Evolutionary conservation across 2,797 vertebrate genomes (phyloP).

Genomic region (Podarcis lilfordi): DNA sequence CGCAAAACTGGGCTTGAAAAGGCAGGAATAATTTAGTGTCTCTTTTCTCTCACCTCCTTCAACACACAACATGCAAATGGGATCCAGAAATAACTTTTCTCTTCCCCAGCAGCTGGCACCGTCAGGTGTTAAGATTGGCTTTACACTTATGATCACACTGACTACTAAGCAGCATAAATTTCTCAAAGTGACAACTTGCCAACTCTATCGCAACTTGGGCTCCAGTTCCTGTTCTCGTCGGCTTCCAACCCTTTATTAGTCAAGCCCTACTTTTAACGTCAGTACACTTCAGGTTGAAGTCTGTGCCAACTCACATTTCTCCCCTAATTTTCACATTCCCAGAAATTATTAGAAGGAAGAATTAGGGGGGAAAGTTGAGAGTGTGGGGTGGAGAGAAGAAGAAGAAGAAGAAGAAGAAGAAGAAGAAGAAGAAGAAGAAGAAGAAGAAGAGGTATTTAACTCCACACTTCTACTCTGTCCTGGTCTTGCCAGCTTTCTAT

Average conservation of each 20-base stretch:
- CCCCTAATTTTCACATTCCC: conserved; percentile 69
- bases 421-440: not conserved
- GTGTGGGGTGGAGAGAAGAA: not conserved
- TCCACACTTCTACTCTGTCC: conserved; percentile 44
- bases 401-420: conserved; percentile 45
- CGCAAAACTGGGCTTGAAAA: conserved; percentile 68
- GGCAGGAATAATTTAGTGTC: conserved; percentile 75
- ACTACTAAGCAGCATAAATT: conserved; percentile 75
- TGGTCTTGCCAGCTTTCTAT: conserved; percentile 36
- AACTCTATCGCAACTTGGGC: conserved; percentile 76
- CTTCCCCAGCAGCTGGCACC: conserved; percentile 78
- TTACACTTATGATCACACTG: conserved; percentile 68
- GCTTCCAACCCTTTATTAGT: conserved; percentile 76
- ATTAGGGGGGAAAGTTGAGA: not conserved
- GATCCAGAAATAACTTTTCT: conserved; percentile 78
- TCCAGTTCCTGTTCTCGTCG: conserved; percentile 76
- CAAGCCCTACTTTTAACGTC: conserved; percentile 74
- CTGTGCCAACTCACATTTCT: conserved; percentile 63
- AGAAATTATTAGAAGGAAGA: conserved; percentile 64
- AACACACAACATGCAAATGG: conserved; percentile 73
- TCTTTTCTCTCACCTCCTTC: conserved; percentile 74
- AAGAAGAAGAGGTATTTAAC: conserved; percentile 22
- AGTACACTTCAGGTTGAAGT: conserved; percentile 73
- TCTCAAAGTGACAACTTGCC: conserved; percentile 73
- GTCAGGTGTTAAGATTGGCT: conserved; percentile 79